phyloP scores from a whole-genome alignment of 2,113 vertebrate genomes.

The Hipposideros armiger region DNA sequence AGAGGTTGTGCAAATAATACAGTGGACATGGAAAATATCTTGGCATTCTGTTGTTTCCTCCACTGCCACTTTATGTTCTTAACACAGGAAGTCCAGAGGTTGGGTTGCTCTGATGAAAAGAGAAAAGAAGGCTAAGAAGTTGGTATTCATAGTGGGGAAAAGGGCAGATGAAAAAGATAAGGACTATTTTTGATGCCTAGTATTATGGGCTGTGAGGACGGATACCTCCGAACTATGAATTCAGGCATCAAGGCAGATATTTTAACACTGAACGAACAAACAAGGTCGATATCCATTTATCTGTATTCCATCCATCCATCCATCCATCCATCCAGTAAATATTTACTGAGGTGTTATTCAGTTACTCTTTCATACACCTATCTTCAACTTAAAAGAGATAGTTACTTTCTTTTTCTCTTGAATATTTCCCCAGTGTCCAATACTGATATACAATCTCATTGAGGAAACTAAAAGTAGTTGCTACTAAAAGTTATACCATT shows the following conservation, averaged over 20 bases:
- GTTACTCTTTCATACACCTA: neutral
- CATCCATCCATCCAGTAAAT: neutral
- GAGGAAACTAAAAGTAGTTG: neutral
- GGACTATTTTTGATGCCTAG: neutral
- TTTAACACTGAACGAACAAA: slow-evolving; percentile 30
- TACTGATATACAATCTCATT: neutral
- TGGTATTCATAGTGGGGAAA: neutral
- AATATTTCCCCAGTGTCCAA: neutral
- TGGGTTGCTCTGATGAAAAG: slow-evolving; percentile 1
- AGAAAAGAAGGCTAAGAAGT: slow-evolving; percentile 15
- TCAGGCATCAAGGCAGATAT: neutral
- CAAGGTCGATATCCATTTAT: neutral
- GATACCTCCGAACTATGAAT: neutral
- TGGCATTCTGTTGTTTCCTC: neutral
- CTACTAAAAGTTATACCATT: neutral
- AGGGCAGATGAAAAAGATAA: neutral
- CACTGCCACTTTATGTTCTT: neutral
- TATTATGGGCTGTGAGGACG: slow-evolving; percentile 11
- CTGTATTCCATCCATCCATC: no score
- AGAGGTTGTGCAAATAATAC: neutral
- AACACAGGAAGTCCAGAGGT: neutral
- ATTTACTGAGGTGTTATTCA: neutral
- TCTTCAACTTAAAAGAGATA: neutral
- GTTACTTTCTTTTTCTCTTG: neutral
- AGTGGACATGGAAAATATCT: neutral